A percentile compares a stretch with the other conserved stretches of the same genome.
phyloP scores from a whole-genome alignment of 2,113 vertebrate species.

The Poeciliopsis prolifica region DNA sequence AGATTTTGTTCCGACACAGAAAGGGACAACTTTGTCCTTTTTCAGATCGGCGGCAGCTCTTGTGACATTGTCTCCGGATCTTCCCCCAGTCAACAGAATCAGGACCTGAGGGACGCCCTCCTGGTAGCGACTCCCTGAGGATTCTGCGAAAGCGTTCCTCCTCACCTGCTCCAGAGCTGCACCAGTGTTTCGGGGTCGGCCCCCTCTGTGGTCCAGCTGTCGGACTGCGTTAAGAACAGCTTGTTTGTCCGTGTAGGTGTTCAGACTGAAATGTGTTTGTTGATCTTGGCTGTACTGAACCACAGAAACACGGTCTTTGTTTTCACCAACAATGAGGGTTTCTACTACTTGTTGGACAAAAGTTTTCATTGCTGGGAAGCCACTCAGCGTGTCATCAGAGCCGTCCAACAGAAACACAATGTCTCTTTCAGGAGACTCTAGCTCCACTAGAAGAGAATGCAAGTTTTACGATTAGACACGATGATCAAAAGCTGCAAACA shows the following conservation, averaged over 20 bases:
- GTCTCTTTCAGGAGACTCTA: conserved; percentile 76
- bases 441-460: conserved; percentile 75
- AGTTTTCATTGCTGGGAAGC: conserved; percentile 83
- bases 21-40: conserved; percentile 65
- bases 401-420: conserved; percentile 81
- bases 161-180: conserved; percentile 74
- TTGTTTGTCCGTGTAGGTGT: conserved; percentile 67
- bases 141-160: conserved; percentile 59
- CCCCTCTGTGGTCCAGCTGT: conserved; percentile 73
- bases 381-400: conserved; percentile 71
- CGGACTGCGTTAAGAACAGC: conserved; percentile 65
- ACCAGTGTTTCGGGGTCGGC: conserved; percentile 68
- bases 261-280: conserved; percentile 74
- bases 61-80: conserved; percentile 77
- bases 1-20: conserved; percentile 72
- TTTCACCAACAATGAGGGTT: conserved; percentile 68
- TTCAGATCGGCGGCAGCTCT: conserved; percentile 67
- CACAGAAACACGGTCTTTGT: conserved; percentile 75
- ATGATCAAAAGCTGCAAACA: conserved; percentile 1
- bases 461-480: conserved; percentile 44
- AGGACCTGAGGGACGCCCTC: conserved; percentile 80
- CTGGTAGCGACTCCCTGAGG: conserved; percentile 71
- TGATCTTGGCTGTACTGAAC: conserved; percentile 76
- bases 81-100: conserved; percentile 75
- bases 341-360: conserved; percentile 81